Evolutionary conservation across 1,140 invertebrate species (phyloP).

Genomic region (Lepidurus arcticus): DNA sequence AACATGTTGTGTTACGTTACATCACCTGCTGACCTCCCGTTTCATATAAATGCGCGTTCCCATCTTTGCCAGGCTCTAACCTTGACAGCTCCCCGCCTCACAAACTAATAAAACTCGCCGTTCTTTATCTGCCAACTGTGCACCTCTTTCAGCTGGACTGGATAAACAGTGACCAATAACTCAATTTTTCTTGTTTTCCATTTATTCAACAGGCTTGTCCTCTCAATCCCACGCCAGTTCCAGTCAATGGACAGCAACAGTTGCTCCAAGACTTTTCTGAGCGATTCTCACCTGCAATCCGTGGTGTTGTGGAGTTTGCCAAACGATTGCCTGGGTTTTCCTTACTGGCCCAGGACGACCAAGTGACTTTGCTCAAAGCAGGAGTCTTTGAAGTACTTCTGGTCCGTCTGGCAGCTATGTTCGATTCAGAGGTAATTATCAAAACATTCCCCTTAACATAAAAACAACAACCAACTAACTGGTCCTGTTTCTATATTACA

Average conservation of each 20-base stretch:
- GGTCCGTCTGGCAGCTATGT: slow-evolving; percentile 88
- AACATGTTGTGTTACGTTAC: neutral
- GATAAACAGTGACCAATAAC: neutral
- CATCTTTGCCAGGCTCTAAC: slow-evolving; percentile 10
- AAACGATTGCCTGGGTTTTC: slow-evolving; percentile 95
- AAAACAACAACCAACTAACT: neutral
- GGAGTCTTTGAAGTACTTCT: slow-evolving; percentile 90
- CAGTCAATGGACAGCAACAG: slow-evolving; percentile 69
- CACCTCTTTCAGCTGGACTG: neutral
- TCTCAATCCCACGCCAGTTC: slow-evolving; percentile 83
- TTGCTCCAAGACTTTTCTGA: slow-evolving; percentile 81
- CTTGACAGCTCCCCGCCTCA: neutral
- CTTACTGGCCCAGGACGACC: slow-evolving; percentile 88
- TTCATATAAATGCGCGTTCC: neutral
- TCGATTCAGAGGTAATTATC: slow-evolving; percentile 53
- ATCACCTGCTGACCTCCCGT: slow-evolving; percentile 9
- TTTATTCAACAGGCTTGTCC: slow-evolving; percentile 80
- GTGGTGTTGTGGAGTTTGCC: slow-evolving; percentile 95
- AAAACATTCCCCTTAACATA: neutral
- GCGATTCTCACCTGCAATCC: slow-evolving; percentile 89
- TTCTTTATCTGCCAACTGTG: neutral
- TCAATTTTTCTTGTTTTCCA: slow-evolving; percentile 23
- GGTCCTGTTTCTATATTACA: slow-evolving; percentile 35
- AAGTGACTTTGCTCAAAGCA: slow-evolving; percentile 92
- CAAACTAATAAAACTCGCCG: neutral